Evolutionary conservation across 2,888 invertebrate species (phyloP).

Genomic region (Tenthredo notha): DNA sequence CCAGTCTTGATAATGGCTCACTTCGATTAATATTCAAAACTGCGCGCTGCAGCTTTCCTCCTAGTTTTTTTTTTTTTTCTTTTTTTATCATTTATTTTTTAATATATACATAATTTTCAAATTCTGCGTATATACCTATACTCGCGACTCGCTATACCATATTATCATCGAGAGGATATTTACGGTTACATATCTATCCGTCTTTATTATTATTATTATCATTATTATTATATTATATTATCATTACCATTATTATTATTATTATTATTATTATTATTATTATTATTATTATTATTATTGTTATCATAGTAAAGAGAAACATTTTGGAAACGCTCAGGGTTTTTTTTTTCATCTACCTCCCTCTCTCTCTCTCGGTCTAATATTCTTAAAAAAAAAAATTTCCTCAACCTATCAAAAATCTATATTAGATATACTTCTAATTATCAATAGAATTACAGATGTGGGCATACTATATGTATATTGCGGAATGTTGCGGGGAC

Average conservation of each 20-base stretch:
- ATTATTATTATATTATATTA: too few species aligned
- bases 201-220: neutral
- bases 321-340: neutral
- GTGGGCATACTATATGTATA: too few species aligned
- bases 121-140: neutral
- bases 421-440: too few species aligned
- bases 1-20: conserved; percentile 24
- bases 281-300: neutral
- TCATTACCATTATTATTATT: neutral
- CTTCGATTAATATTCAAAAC: neutral
- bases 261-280: neutral
- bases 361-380: neutral
- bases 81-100: neutral
- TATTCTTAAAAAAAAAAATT: too few species aligned
- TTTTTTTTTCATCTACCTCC: neutral
- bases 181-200: neutral
- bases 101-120: neutral
- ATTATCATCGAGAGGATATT: neutral
- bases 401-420: neutral
- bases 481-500: too few species aligned
- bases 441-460: too few species aligned
- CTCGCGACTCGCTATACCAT: neutral
- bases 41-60: neutral
- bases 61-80: neutral
- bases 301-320: neutral